phyloP scores from a whole-genome alignment of 2,113 vertebrate genomes.

The Burhinus oedicnemus region DNA sequence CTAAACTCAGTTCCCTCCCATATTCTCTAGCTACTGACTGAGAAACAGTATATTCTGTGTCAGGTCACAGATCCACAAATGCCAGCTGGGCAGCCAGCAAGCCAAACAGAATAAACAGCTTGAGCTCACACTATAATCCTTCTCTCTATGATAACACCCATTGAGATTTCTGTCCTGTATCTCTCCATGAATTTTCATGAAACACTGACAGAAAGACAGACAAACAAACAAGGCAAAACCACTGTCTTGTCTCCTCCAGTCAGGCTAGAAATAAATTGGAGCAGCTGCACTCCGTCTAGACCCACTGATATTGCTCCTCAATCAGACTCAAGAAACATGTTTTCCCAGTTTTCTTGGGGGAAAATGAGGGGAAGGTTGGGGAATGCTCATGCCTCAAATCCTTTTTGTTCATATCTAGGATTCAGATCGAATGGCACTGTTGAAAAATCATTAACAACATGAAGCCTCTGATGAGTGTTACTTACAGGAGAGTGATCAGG shows the following conservation, averaged over 20 bases:
- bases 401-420: not conserved
- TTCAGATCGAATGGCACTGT: not conserved
- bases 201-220: not conserved
- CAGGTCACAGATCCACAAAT: not conserved
- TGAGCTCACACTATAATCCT: not conserved
- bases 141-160: not conserved
- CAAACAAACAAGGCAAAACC: not conserved
- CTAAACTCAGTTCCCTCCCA: not conserved
- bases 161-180: not conserved
- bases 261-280: not conserved
- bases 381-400: not conserved
- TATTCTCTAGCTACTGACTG: not conserved
- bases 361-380: not conserved
- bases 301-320: not conserved
- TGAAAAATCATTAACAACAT: not conserved
- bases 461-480: not conserved
- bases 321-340: not conserved
- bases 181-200: not conserved
- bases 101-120: not conserved
- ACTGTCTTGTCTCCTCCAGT: not conserved
- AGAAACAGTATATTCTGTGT: not conserved
- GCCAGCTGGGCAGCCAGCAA: not conserved
- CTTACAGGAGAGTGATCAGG: constrained; percentile 92
- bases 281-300: not conserved
- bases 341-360: not conserved